These are phyloP conservation scores for Ciconia boyciana DNA, from an alignment of 2,113 vertebrate species.

Conservation along the genomic window DNA sequence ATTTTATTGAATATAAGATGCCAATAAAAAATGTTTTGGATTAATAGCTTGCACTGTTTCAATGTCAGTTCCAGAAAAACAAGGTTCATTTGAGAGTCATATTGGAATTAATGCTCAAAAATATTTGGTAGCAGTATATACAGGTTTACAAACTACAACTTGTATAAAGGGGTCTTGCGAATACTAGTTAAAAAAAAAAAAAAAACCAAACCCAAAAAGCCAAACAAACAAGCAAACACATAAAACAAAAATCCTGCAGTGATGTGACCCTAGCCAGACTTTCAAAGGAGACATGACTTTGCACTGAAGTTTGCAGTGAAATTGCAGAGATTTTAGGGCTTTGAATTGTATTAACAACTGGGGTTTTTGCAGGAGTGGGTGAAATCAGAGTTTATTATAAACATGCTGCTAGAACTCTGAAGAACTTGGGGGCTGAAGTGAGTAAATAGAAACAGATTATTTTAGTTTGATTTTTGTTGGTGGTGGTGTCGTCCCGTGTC, in stretches of 20 bases:
- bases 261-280: not conserved
- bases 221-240: not conserved
- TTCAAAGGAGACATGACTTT: not conserved
- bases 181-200: not conserved
- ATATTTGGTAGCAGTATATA: not conserved
- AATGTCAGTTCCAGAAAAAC: not conserved
- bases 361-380: not conserved
- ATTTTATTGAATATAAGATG: not conserved
- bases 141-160: not conserved
- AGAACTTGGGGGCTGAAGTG: not conserved
- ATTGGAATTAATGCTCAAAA: not conserved
- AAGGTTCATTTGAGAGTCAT: not conserved
- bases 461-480: not conserved
- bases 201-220: too few species aligned
- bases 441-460: not conserved
- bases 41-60: not conserved
- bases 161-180: not conserved
- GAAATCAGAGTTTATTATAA: not conserved
- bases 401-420: not conserved
- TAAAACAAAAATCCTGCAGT: not conserved
- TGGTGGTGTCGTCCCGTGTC: too few species aligned
- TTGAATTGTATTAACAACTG: not conserved
- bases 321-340: not conserved
- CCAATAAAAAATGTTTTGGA: not conserved
- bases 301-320: not conserved